Conservation (phyloP, 2,888 invertebrate species). For the Lasioglossum villosulum region DNA sequence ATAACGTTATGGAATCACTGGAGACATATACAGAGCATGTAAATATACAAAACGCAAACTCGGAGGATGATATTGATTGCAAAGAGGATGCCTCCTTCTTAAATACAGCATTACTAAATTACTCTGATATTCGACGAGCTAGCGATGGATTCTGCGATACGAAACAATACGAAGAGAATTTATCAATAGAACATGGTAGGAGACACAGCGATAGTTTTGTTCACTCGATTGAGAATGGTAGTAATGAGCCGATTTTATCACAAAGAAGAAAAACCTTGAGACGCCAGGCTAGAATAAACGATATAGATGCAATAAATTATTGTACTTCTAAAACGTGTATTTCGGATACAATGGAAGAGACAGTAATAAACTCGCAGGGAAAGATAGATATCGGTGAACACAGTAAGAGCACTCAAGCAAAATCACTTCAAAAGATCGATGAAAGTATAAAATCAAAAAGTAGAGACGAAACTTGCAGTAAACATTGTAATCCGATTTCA, state of each 20-base stretch:
- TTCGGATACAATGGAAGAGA: constrained; percentile 15
- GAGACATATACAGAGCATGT: constrained; percentile 6
- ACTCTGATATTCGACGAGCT: constrained; percentile 68
- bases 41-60: neutral
- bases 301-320: constrained; percentile 59
- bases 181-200: constrained; percentile 63
- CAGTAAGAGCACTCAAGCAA: neutral
- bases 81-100: constrained; percentile 16
- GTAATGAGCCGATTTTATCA: constrained; percentile 16
- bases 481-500: neutral
- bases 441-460: neutral
- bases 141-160: constrained; percentile 72
- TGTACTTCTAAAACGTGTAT: constrained; percentile 17
- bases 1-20: constrained; percentile 3
- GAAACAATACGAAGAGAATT: constrained; percentile 33
- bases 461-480: neutral
- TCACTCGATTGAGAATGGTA: constrained; percentile 21
- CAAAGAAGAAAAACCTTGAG: constrained; percentile 75
- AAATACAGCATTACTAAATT: constrained; percentile 16
- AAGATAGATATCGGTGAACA: neutral
- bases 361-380: constrained; percentile 5
- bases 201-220: constrained; percentile 76
- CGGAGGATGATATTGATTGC: neutral
- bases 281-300: constrained; percentile 78
- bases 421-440: neutral